These are phyloP conservation scores for Minunthozetes semirufus DNA, from an alignment of 2,888 invertebrate species.

Conservation along the genomic window DNA sequence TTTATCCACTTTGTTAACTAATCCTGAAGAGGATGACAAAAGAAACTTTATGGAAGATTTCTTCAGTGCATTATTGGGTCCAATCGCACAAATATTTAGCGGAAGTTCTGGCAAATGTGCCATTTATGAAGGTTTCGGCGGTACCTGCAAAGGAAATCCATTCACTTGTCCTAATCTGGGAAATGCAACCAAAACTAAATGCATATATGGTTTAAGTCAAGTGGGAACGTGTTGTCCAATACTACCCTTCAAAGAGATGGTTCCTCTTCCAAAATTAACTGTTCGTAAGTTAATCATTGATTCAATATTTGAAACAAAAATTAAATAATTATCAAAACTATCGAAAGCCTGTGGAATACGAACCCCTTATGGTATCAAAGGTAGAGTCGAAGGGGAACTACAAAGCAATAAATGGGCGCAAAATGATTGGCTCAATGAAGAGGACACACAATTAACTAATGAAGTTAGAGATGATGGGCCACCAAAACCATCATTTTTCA, in stretches of 20 bases:
- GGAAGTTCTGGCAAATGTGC: neutral
- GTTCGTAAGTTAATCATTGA: neutral
- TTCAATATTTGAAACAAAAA: neutral
- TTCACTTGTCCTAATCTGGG: neutral
- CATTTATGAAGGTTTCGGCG: neutral
- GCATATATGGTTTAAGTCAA: neutral
- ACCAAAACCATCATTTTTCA: neutral
- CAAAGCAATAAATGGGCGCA: neutral
- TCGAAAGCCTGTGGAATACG: neutral
- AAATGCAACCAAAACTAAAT: neutral
- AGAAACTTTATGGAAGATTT: neutral
- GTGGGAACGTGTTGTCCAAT: neutral
- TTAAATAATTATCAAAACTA: neutral
- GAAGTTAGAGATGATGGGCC: neutral
- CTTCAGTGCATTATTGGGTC: neutral
- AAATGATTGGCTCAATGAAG: neutral
- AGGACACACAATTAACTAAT: neutral
- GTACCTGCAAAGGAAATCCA: neutral
- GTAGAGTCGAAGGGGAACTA: neutral
- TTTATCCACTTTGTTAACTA: neutral
- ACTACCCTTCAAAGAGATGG: neutral
- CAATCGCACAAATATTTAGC: neutral
- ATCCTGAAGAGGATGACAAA: neutral
- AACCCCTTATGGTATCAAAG: neutral
- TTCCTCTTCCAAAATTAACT: neutral